phyloP scores from a whole-genome alignment of 2,888 invertebrate genomes.

The Parnassius orleans region DNA sequence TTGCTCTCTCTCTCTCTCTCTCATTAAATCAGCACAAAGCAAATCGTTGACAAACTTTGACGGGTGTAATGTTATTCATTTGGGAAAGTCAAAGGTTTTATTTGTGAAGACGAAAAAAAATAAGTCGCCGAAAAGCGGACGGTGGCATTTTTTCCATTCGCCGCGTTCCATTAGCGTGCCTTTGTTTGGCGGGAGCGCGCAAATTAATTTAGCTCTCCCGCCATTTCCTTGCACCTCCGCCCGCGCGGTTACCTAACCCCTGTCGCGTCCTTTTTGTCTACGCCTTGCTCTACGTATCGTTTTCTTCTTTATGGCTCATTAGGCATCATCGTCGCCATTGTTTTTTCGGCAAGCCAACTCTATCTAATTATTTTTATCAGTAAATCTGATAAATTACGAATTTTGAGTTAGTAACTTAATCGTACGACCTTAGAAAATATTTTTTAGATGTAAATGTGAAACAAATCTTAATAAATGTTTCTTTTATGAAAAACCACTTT shows the following conservation, averaged over 20 bases:
- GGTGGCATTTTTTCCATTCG: conserved; percentile 82
- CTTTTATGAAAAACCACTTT: no score
- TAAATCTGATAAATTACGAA: conserved; percentile 49
- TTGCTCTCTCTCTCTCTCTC: conserved; percentile 57
- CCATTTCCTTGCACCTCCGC: conserved; percentile 72
- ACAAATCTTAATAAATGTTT: no score
- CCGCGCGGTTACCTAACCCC: conserved; percentile 55
- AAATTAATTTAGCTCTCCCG: conserved; percentile 82
- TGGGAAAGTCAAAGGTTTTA: conserved; percentile 79
- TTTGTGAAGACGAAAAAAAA: conserved; percentile 68
- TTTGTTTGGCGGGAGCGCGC: conserved; percentile 81
- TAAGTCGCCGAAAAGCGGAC: conserved; percentile 78
- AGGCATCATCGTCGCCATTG: conserved; percentile 79
- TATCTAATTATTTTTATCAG: conserved; percentile 76
- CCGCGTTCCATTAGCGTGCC: conserved; percentile 81
- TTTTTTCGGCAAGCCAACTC: conserved; percentile 71
- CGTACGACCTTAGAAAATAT: no score
- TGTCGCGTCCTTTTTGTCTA: conserved; percentile 78
- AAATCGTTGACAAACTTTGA: conserved; percentile 62
- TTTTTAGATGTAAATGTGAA: no score
- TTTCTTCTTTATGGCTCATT: conserved; percentile 82
- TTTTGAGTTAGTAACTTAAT: no score
- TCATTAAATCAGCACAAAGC: conserved; percentile 75
- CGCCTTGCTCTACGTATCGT: conserved; percentile 80
- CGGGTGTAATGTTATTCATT: conserved; percentile 80